Conservation (phyloP, 2,113 vertebrate genomes). For the Clupea harengus region DNA sequence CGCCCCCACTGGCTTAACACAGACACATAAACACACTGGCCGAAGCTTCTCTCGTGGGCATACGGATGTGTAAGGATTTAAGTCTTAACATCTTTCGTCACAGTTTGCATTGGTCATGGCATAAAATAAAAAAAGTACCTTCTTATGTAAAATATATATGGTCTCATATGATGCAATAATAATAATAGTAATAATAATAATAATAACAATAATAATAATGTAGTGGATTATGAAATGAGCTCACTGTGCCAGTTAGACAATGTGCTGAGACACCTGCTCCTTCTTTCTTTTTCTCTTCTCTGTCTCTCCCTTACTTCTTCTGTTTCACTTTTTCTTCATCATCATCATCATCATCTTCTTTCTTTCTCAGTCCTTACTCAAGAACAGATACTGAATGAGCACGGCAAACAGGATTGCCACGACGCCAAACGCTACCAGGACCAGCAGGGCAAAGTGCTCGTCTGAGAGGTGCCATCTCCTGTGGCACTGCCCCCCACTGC, state of each 20-base stretch:
- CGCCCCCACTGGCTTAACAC: not conserved
- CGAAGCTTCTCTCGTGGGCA: not conserved
- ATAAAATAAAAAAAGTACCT: conserved; percentile 48
- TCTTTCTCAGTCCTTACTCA: conserved; percentile 62
- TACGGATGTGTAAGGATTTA: not conserved
- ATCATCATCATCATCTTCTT: not conserved
- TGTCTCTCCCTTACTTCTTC: conserved; percentile 1
- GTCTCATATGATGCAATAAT: conserved; percentile 24
- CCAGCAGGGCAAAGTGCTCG: conserved; percentile 66
- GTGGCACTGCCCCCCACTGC: conserved; percentile 46
- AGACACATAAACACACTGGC: not conserved
- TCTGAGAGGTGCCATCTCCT: conserved; percentile 59
- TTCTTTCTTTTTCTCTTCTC: not conserved
- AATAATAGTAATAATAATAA: conserved; percentile 32
- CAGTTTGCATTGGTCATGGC: conserved; percentile 44
- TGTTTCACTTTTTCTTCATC: not conserved
- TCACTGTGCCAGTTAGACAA: conserved; percentile 31
- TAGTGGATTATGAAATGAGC: not conserved
- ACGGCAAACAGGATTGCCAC: conserved; percentile 73
- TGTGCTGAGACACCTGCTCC: conserved; percentile 38
- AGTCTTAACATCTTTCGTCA: conserved; percentile 32
- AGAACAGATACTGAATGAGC: conserved; percentile 75
- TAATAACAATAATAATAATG: not conserved
- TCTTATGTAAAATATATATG: conserved; percentile 40
- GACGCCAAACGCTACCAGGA: conserved; percentile 69